These are phyloP conservation scores for Melanotaenia boesemani DNA, from an alignment of 2,797 vertebrate genomes.

Conservation along the genomic window DNA sequence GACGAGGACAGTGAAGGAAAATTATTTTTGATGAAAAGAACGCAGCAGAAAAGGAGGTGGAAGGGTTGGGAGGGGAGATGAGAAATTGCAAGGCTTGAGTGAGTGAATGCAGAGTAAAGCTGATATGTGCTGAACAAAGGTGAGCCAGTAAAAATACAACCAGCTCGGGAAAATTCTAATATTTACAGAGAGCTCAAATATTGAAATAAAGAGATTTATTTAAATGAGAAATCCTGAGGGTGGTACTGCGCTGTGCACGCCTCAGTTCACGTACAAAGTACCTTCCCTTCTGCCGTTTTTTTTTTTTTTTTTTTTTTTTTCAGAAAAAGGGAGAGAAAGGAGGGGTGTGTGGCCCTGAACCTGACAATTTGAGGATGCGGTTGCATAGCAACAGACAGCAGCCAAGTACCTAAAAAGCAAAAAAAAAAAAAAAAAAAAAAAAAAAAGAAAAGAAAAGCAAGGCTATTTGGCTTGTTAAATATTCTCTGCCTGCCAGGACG, in stretches of 20 bases:
- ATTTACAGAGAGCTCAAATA: constrained; percentile 58
- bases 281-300: constrained; percentile 50
- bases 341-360: constrained; percentile 84
- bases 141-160: constrained; percentile 51
- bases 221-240: constrained; percentile 68
- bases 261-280: constrained; percentile 63
- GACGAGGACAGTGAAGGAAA: constrained; percentile 55
- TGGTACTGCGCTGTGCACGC: constrained; percentile 39
- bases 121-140: constrained; percentile 53
- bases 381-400: constrained; percentile 80
- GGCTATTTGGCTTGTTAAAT: constrained; percentile 78
- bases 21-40: constrained; percentile 73
- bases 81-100: constrained; percentile 17
- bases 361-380: constrained; percentile 81
- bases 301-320: constrained; percentile 4
- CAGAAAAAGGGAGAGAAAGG: constrained; percentile 40
- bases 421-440: constrained; percentile 20
- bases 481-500: constrained; percentile 71
- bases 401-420: constrained; percentile 74
- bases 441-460: constrained; percentile 39
- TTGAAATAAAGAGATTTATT: constrained; percentile 68
- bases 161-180: constrained; percentile 38
- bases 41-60: constrained; percentile 21
- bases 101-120: constrained; percentile 49
- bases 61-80: not conserved